Percentiles rank a stretch among this genome's conserved stretches.
These are phyloP conservation scores for Stomatorhinus walkeri DNA, from an alignment of 2,797 vertebrate species.

Conservation along the genomic window DNA sequence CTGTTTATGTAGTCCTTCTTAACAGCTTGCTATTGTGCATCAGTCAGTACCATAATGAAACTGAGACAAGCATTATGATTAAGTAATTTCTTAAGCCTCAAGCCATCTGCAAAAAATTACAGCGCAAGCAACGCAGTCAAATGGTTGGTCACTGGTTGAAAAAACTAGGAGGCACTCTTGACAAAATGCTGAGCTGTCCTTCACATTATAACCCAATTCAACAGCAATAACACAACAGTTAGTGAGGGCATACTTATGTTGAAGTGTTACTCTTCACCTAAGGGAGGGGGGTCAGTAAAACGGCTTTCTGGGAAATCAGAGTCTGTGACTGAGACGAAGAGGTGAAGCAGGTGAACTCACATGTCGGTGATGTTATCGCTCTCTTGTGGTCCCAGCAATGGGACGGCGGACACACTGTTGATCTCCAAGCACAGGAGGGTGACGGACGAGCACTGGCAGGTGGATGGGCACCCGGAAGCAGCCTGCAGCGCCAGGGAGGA, in stretches of 20 bases:
- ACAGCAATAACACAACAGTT: neutral
- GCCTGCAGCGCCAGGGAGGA: conserved; percentile 41
- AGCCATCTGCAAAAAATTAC: neutral
- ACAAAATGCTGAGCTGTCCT: neutral
- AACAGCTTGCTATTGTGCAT: neutral
- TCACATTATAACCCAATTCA: neutral
- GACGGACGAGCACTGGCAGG: conserved; percentile 60
- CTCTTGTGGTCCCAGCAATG: conserved; percentile 53
- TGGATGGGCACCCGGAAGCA: conserved; percentile 50
- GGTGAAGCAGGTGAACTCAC: conserved; percentile 51
- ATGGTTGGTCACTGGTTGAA: neutral
- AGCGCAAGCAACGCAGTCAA: neutral
- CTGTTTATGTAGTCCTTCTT: neutral
- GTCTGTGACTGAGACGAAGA: neutral
- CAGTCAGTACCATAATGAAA: neutral
- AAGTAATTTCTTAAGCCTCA: neutral
- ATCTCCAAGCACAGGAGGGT: conserved; percentile 60
- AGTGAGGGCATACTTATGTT: neutral
- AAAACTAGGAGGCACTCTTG: neutral
- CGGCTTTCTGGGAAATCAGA: neutral
- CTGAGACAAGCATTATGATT: neutral
- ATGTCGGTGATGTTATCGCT: conserved; percentile 72
- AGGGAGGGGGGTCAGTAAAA: neutral
- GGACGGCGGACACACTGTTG: conserved; percentile 52
- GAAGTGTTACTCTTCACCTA: neutral